Conservation (phyloP, 2,113 vertebrate species). For the Planiliza haematocheilus region DNA sequence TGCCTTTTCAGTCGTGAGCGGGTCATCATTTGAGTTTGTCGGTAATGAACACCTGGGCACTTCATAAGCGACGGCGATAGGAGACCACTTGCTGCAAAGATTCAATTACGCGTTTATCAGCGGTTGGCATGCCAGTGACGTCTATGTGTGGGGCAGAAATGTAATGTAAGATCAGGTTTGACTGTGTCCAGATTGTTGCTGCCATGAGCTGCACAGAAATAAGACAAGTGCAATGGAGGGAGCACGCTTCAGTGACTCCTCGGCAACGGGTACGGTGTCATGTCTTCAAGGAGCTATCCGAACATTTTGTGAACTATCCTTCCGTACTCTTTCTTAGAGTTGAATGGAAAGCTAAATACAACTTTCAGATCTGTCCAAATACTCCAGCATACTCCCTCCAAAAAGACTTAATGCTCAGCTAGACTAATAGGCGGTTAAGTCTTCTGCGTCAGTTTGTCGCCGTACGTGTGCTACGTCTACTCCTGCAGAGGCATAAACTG, state of each 20-base stretch:
- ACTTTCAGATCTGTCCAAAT: background rate
- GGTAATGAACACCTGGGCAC: slow-evolving; percentile 61
- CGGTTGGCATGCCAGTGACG: slow-evolving; percentile 24
- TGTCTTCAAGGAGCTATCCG: slow-evolving; percentile 11
- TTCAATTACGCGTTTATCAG: slow-evolving; percentile 52
- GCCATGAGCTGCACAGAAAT: slow-evolving; percentile 23
- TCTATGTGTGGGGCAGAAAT: slow-evolving; percentile 18
- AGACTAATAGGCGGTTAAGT: too few relatives aligned
- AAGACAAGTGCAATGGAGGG: slow-evolving; percentile 17
- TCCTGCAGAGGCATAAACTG: too few relatives aligned
- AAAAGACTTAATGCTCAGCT: too few relatives aligned
- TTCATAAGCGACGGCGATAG: slow-evolving; percentile 43
- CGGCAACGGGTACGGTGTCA: slow-evolving; percentile 6
- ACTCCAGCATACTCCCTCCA: too few relatives aligned
- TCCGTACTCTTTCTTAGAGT: background rate
- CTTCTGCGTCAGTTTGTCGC: too few relatives aligned
- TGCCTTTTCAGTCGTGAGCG: slow-evolving; percentile 4
- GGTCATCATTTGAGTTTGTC: slow-evolving; percentile 51
- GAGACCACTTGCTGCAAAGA: slow-evolving; percentile 51
- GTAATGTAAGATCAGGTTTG: slow-evolving; percentile 30
- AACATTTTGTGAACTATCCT: slow-evolving; percentile 25
- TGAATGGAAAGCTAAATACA: slow-evolving; percentile 9
- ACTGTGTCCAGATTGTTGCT: slow-evolving; percentile 51
- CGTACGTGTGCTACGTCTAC: too few relatives aligned
- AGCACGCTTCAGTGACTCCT: slow-evolving; percentile 7